Percentiles rank a stretch among this genome's conserved stretches.
Evolutionary conservation across 2,888 invertebrate species (phyloP).

Genomic region (Ctena decussata): DNA sequence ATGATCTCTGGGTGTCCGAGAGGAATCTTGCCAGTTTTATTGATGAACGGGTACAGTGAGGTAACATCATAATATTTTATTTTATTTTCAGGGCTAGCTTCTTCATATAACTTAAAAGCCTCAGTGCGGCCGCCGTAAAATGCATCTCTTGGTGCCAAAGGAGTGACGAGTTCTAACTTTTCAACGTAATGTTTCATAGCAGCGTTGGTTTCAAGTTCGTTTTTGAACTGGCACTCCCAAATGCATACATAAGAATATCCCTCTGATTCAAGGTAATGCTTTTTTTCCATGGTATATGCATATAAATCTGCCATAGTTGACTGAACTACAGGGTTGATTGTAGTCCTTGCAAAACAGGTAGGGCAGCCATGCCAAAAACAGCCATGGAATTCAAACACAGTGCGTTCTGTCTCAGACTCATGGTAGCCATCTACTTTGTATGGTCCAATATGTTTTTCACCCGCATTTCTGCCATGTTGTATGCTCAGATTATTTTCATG

Average conservation of each 20-base stretch:
- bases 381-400: conserved; percentile 12
- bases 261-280: neutral
- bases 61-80: conserved; percentile 72
- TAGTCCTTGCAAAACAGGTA: conserved; percentile 8
- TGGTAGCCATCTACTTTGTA: conserved; percentile 14
- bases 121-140: conserved; percentile 77
- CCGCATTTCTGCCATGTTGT: conserved; percentile 19
- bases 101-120: conserved; percentile 65
- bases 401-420: neutral
- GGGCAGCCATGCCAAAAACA: conserved; percentile 5
- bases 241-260: conserved; percentile 20
- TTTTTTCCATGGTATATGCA: conserved; percentile 15
- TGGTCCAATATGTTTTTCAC: conserved; percentile 12
- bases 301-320: conserved; percentile 27
- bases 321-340: neutral
- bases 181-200: too few species aligned
- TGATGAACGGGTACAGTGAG: conserved; percentile 68
- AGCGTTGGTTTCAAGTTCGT: neutral
- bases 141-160: conserved; percentile 69
- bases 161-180: conserved; percentile 25
- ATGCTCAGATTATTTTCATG: neutral
- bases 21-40: conserved; percentile 68
- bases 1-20: conserved; percentile 67
- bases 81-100: conserved; percentile 36
- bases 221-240: conserved; percentile 24